Evolutionary conservation across 1,140 invertebrate genomes (phyloP), one percentile per base, ranked within the genome.

Genomic region (Battus philenor): DNA sequence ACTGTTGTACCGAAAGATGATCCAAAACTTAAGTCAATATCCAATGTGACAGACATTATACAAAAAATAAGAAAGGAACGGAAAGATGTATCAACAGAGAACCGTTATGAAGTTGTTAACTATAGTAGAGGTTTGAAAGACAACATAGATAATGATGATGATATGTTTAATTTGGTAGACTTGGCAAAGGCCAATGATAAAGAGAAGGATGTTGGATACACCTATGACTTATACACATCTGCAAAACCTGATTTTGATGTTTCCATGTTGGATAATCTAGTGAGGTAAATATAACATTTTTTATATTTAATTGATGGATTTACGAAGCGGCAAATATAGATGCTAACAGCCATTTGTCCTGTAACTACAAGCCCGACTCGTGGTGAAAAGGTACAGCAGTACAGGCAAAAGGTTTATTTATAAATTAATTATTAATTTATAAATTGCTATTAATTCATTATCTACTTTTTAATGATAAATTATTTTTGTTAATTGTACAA

Each of bases 171-270:
- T 61, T 56, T 87, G 30, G 68, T 87, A 0, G 86, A 87, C 54
- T 57, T 87, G 38, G 53, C 76, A 34, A 73, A 49, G 12, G 53
- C 62, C 13, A 57, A 61, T 22, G 67, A 66, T 34, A 43, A 57
- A 13, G 56, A 61, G 12, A 49, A 59, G 0, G 59, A 75, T 47
- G 52, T 71, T 5, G 54, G 86, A 29, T 89, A 86, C 70, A 87
- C 86, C 11, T 89, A 88, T 63, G 88, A 89, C 67, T 62, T 89
- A 18, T 89, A 89, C 51, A 86, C 86, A 8, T 71, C 86, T 16
- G 72, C 74, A 31, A 86, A 86, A 39, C 71, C 87, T 62, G 86
- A 88, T 50, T 86, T 89, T 70, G 78, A 86, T 58, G 79, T 88
- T 24, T 71, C 73, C 2, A 81, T 87, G 71, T 59, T 89, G 33